A percentile compares a stretch with the other conserved stretches of the same genome.
phyloP scores from a whole-genome alignment of 2,888 invertebrate genomes.

The Folsomia manolachei region DNA sequence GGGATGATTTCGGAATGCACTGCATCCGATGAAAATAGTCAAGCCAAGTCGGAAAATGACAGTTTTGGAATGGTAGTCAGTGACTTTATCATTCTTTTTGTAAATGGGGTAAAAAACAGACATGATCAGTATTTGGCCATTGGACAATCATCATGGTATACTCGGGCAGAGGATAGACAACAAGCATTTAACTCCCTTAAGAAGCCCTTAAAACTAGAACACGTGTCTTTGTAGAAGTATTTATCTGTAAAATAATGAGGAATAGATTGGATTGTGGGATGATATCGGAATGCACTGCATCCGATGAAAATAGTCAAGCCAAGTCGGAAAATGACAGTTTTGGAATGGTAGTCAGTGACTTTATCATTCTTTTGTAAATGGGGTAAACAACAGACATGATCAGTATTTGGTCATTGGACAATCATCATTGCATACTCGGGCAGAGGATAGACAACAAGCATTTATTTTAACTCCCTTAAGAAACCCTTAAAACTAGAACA shows the following conservation, averaged over 20 bases:
- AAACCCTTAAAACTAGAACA: conserved; percentile 1
- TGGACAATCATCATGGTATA: background rate
- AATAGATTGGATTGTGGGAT: background rate
- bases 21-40: no score
- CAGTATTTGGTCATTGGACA: background rate
- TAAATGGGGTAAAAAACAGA: no score
- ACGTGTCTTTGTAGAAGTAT: no score
- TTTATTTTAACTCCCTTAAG: background rate
- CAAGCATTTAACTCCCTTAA: background rate
- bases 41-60: conserved; percentile 26
- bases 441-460: background rate
- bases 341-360: conserved; percentile 36
- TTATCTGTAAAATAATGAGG: background rate
- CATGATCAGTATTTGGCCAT: background rate
- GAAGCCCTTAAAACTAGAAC: background rate
- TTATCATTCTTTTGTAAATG: conserved; percentile 14
- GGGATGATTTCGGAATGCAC: background rate
- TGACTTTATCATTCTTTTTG: conserved; percentile 23
- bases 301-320: no score
- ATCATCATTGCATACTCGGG: background rate
- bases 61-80: conserved; percentile 38
- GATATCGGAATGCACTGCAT: background rate
- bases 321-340: conserved; percentile 32
- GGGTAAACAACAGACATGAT: no score
- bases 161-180: no score